A percentile compares a stretch with the other conserved stretches of the same genome.
phyloP scores from a whole-genome alignment of 2,888 invertebrate genomes.

The Priapulus caudatus region DNA sequence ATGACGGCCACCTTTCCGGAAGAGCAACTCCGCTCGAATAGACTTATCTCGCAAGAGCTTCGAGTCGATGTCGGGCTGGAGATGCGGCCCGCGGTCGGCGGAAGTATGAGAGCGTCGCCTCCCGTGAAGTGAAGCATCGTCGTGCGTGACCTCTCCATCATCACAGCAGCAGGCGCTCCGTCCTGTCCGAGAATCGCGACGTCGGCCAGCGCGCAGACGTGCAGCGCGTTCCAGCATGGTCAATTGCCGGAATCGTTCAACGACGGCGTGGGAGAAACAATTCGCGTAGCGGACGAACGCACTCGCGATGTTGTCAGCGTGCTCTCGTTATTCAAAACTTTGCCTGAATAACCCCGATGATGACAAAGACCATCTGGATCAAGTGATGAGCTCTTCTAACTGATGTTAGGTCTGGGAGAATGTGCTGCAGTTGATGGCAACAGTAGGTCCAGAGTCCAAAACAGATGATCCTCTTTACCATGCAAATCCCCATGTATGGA shows the following conservation, averaged over 20 bases:
- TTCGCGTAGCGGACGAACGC: slow-evolving; percentile 71
- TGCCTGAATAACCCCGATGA: slow-evolving; percentile 65
- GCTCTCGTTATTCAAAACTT: slow-evolving; percentile 83
- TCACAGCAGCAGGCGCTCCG: slow-evolving; percentile 58
- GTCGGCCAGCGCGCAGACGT: slow-evolving; percentile 84
- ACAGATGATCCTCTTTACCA: slow-evolving; percentile 61
- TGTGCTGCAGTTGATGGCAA: slow-evolving; percentile 89
- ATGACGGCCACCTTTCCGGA: slow-evolving; percentile 54
- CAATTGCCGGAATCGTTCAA: slow-evolving; percentile 68
- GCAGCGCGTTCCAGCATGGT: slow-evolving; percentile 64
- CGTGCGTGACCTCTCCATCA: slow-evolving; percentile 72
- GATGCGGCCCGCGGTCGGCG: slow-evolving; percentile 41
- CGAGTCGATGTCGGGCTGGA: slow-evolving; percentile 44
- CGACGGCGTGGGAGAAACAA: slow-evolving; percentile 77
- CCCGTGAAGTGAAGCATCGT: slow-evolving; percentile 52
- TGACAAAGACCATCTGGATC: slow-evolving; percentile 23
- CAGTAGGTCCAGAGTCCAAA: slow-evolving; percentile 93
- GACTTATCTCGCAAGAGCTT: slow-evolving; percentile 14
- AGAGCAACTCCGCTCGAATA: slow-evolving; percentile 46
- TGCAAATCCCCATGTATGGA: slow-evolving; percentile 48
- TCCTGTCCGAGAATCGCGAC: slow-evolving; percentile 64
- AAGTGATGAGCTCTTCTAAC: slow-evolving; percentile 58
- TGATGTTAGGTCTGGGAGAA: slow-evolving; percentile 68
- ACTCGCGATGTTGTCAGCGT: slow-evolving; percentile 59
- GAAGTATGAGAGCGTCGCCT: slow-evolving; percentile 53